Evolutionary conservation across 2,113 vertebrate species (phyloP).

Genomic region (Pardalotus punctatus): DNA sequence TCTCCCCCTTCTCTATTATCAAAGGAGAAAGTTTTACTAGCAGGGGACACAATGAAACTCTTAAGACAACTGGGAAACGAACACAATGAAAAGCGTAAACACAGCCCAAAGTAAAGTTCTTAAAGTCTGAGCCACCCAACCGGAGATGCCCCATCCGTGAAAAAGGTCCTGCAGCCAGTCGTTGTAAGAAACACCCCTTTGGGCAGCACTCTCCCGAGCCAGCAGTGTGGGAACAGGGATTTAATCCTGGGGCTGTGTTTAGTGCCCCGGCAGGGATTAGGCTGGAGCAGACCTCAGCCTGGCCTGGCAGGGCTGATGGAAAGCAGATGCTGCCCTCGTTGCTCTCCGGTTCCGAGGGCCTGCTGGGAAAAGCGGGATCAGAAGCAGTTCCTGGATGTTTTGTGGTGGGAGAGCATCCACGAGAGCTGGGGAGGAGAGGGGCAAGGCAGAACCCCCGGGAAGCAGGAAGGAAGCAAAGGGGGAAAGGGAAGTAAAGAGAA

Average conservation of each 20-base stretch:
- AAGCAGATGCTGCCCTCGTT: neutral
- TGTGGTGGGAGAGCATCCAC: neutral
- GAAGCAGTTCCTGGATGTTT: neutral
- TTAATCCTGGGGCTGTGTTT: neutral
- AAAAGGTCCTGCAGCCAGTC: too few species aligned
- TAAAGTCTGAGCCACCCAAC: too few species aligned
- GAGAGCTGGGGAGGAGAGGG: neutral
- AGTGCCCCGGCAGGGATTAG: constrained; percentile 1
- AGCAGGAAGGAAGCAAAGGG: neutral
- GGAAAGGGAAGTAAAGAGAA: neutral
- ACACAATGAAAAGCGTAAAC: too few species aligned
- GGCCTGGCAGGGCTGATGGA: constrained; percentile 20
- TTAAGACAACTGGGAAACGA: too few species aligned
- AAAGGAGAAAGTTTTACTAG: too few species aligned
- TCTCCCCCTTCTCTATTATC: too few species aligned
- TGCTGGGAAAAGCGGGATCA: neutral
- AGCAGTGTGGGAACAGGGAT: neutral
- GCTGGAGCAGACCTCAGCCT: neutral
- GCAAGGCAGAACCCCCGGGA: neutral
- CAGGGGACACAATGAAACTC: too few species aligned
- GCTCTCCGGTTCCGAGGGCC: neutral
- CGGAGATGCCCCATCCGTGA: too few species aligned
- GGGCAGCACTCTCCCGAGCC: too few species aligned
- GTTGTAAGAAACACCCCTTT: too few species aligned
- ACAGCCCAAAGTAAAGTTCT: too few species aligned